A percentile compares a stretch with the other conserved stretches of the same genome.
These are phyloP conservation scores for Alligator sinensis DNA, from an alignment of 2,113 vertebrate species.

Conservation along the genomic window DNA sequence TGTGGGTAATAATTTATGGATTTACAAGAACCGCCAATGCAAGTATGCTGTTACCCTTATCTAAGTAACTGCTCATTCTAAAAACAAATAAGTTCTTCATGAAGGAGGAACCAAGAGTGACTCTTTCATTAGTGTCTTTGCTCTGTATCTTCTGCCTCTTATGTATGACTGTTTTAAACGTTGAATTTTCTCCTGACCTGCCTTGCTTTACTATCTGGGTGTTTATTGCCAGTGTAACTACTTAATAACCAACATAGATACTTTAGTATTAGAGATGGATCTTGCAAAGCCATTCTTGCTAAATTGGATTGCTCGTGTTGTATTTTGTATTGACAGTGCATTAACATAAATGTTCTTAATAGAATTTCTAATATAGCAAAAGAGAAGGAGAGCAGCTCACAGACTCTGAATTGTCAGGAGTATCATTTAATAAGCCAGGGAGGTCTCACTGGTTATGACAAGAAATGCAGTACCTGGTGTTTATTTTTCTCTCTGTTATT, in stretches of 20 bases:
- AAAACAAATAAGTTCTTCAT: background rate
- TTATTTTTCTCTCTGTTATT: conserved; percentile 49
- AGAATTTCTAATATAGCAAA: background rate
- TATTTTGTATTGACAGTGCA: background rate
- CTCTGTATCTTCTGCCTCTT: background rate
- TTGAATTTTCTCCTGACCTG: background rate
- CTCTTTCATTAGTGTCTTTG: background rate
- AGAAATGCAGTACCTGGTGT: conserved; percentile 31
- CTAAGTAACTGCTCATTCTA: background rate
- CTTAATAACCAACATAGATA: background rate
- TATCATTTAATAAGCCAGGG: conserved; percentile 31
- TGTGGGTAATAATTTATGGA: background rate
- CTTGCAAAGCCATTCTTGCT: background rate
- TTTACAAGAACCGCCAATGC: background rate
- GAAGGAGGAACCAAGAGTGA: background rate
- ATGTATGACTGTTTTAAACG: background rate
- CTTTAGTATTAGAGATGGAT: background rate
- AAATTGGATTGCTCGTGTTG: background rate
- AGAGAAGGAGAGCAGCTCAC: background rate
- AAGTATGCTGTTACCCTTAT: background rate
- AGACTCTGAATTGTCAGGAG: conserved; percentile 14
- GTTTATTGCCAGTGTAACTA: background rate
- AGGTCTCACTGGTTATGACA: background rate
- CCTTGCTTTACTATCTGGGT: background rate
- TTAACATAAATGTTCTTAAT: background rate